Base-by-base conservation (phyloP, 2,113 vertebrate species). In the Phylloscopus trochiloides region DNA sequence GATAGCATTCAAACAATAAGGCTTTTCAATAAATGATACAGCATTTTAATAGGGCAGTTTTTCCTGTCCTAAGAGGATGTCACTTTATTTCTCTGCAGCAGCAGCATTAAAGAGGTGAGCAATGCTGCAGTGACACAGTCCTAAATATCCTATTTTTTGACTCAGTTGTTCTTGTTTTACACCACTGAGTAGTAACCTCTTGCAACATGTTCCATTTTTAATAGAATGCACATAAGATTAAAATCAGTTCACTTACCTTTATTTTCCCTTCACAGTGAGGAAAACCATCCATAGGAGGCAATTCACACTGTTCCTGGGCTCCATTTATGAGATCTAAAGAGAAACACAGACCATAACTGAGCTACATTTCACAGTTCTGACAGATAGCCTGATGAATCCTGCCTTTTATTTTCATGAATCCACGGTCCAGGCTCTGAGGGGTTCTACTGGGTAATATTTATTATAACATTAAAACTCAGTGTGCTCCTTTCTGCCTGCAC, bases 231-330 rank as follows among this genome's bases (percentile, higher is more conserved):
- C 7, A 7, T 18, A 71, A 72, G 61, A 83, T 81, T 57, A 92
- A 61, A 68, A 73, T 1, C 14, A 73, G 34, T 17, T 73, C 52
- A 28, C 93, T 98, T 98, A 99, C 99, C 98, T 99, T 99, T 96
- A 99, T 92, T 95, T 99, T 99, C 96, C 98, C 98, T 97, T 99
- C 99, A 51, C 99, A 99, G 98, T 99, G 99, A 95, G 99, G 99
- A 96, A 99, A 99, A 96, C 99, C 99, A 94, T 99, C 99, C 98
- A 99, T 98, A 96, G 98, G 97, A 95, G 99, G 99, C 97, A 99
- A 98, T 97, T 99, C 98, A 91, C 99, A 99, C 98, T 99, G 99
- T 97, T 99, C 99, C 98, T 99, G 99, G 97, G 99, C 99, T 96
- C 99, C 99, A 80, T 99, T 99, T 94, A 99, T 98, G 89, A 99